Conservation (phyloP, 2,113 vertebrate species). For the Paratilapia polleni region DNA sequence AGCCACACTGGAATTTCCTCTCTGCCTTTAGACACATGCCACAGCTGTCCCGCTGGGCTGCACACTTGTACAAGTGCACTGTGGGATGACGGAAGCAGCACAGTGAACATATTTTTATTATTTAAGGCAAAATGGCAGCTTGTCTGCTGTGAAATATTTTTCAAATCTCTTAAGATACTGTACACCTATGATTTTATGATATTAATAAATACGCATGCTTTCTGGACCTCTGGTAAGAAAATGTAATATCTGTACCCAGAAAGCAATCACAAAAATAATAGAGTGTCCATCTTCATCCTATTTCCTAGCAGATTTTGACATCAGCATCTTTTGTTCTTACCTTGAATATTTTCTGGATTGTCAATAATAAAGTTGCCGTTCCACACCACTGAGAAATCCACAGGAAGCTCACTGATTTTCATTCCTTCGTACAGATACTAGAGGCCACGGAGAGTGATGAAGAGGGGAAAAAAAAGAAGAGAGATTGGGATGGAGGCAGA, state of each 20-base stretch:
- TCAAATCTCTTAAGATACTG: not conserved
- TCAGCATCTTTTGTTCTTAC: constrained; percentile 70
- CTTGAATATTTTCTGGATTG: constrained; percentile 95
- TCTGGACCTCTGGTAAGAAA: not conserved
- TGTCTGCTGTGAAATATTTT: not conserved
- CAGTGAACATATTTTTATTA: not conserved
- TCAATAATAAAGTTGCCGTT: constrained; percentile 99
- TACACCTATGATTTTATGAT: not conserved
- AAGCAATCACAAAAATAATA: not conserved
- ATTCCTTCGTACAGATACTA: constrained; percentile 97
- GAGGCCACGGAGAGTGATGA: not conserved
- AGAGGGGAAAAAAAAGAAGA: constrained; percentile 2
- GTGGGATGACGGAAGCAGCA: constrained; percentile 34
- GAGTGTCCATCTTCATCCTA: not conserved
- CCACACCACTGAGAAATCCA: constrained; percentile 98
- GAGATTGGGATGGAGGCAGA: not conserved
- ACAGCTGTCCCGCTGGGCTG: constrained; percentile 96
- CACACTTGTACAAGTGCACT: constrained; percentile 98
- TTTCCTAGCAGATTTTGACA: constrained; percentile 1
- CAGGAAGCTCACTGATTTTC: constrained; percentile 93
- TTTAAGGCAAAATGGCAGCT: not conserved
- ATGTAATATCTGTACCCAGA: not conserved
- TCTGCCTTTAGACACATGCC: constrained; percentile 95
- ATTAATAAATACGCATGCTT: not conserved
- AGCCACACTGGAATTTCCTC: constrained; percentile 95